A percentile compares a stretch with the other conserved stretches of the same genome.
phyloP scores from a whole-genome alignment of 1,140 invertebrate genomes.

The Stratiolaelaps scimitus region DNA sequence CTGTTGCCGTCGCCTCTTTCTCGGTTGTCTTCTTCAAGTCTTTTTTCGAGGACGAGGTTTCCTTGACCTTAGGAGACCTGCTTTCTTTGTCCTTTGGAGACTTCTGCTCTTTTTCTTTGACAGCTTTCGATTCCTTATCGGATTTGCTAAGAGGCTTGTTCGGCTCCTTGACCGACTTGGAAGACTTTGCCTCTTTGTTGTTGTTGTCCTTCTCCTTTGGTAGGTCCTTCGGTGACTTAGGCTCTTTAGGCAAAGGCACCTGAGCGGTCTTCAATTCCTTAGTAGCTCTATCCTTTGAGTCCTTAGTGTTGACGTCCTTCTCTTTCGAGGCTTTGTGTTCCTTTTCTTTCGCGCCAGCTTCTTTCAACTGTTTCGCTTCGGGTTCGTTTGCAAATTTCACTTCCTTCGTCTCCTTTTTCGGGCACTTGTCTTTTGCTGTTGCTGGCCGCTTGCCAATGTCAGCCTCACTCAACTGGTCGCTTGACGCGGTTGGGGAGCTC shows the following conservation, averaged over 20 bases:
- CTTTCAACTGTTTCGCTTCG: background rate
- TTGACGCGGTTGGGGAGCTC: too few species aligned
- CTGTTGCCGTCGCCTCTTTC: too few species aligned
- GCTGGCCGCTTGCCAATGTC: background rate
- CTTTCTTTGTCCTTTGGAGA: too few species aligned
- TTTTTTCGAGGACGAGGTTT: too few species aligned
- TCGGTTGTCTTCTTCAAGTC: too few species aligned
- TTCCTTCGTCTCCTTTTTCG: background rate
- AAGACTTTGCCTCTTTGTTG: background rate
- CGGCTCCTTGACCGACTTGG: constrained; percentile 4
- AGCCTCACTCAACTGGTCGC: background rate
- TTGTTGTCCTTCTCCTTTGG: background rate
- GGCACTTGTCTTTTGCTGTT: background rate
- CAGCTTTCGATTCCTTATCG: too few species aligned
- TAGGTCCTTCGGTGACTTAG: constrained; percentile 4
- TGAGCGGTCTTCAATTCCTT: too few species aligned
- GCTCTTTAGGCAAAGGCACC: background rate
- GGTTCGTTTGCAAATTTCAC: background rate
- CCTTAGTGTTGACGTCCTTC: background rate
- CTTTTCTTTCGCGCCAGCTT: background rate
- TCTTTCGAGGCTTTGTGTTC: constrained; percentile 3
- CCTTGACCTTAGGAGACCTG: too few species aligned
- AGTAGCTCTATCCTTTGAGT: background rate
- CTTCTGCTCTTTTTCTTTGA: too few species aligned
- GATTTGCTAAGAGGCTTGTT: background rate